These are phyloP conservation scores for Ficedula albicollis DNA, from an alignment of 2,797 vertebrate genomes.

Conservation along the genomic window DNA sequence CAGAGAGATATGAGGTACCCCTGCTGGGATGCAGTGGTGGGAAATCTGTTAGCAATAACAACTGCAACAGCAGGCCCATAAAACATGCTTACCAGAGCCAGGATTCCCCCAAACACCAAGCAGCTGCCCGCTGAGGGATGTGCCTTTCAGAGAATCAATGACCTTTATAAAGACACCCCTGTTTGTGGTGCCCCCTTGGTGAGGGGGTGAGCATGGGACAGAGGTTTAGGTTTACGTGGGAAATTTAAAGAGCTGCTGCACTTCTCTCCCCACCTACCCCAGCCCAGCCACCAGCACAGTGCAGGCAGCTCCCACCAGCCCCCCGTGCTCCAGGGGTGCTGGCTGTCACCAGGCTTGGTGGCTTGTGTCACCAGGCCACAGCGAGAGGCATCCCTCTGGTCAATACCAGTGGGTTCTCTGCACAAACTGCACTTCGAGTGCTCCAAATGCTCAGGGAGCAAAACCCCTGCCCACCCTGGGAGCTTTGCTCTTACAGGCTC, in stretches of 20 bases:
- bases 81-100: neutral
- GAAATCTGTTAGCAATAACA: neutral
- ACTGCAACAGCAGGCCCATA: neutral
- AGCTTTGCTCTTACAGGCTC: neutral
- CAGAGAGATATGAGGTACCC: neutral
- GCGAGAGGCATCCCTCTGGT: accelerated
- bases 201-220: accelerated
- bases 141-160: neutral
- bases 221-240: neutral
- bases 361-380: neutral
- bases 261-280: neutral
- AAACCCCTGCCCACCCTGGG: neutral
- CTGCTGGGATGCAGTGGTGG: neutral
- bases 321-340: neutral
- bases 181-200: neutral
- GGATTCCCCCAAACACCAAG: neutral
- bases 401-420: too few relatives aligned
- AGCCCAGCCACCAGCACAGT: neutral
- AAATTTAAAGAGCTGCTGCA: neutral
- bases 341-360: neutral
- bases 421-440: neutral
- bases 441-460: neutral
- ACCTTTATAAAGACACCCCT: accelerated
- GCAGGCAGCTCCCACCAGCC: neutral
- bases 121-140: neutral